phyloP scores from a whole-genome alignment of 2,797 vertebrate genomes.

The Rallus crepitans region DNA sequence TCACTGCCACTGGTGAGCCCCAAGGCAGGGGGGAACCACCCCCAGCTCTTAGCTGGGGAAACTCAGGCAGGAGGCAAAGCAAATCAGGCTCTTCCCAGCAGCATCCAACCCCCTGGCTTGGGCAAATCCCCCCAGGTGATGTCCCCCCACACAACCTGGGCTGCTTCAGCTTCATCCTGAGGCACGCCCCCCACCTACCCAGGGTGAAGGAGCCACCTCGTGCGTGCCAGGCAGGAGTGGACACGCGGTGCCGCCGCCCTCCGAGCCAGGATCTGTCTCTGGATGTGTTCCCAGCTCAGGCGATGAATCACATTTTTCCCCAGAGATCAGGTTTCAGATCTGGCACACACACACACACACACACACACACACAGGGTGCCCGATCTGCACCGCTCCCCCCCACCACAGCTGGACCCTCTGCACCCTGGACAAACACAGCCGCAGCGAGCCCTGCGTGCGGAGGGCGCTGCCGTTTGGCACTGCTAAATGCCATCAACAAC shows the following conservation, averaged over 20 bases:
- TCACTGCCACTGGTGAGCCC: accelerated
- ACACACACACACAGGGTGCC: background rate
- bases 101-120: background rate
- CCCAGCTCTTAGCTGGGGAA: background rate
- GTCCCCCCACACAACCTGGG: accelerated
- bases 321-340: background rate
- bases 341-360: accelerated
- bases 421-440: background rate
- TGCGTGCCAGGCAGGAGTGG: background rate
- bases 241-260: background rate
- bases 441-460: accelerated
- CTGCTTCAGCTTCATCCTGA: accelerated
- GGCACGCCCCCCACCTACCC: accelerated
- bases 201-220: accelerated
- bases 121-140: accelerated
- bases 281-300: background rate
- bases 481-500: accelerated
- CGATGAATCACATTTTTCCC: background rate
- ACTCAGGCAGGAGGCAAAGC: background rate
- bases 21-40: accelerated
- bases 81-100: accelerated
- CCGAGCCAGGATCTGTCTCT: background rate
- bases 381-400: accelerated
- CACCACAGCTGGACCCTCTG: accelerated
- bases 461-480: accelerated